Conservation (phyloP, 53 echinoderm and acorn worm genomes). For the Pentamera pediparva region DNA sequence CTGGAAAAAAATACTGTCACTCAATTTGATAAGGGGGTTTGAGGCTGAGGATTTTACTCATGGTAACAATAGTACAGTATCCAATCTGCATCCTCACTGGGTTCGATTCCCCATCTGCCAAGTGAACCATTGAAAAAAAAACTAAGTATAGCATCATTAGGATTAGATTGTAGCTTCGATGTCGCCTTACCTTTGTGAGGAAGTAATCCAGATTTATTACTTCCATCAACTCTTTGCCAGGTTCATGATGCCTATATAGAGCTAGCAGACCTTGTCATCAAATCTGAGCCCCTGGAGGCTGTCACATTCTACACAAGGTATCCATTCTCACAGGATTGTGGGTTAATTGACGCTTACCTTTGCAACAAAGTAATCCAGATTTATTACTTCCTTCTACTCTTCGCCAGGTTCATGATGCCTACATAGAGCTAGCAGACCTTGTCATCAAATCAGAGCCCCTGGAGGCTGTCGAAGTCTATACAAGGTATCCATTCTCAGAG, state of each 20-base stretch:
- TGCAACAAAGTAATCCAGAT: too few species aligned
- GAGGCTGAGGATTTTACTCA: too few species aligned
- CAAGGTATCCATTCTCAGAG: constrained; percentile 75
- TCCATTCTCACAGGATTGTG: too few species aligned
- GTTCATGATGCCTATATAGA: constrained; percentile 96
- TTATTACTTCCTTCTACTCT: background rate
- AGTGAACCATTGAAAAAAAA: background rate
- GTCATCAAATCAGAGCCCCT: constrained; percentile 70
- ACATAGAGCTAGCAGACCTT: constrained; percentile 86
- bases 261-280: constrained; percentile 71
- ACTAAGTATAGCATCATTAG: constrained; percentile 41
- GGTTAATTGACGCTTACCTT: too few species aligned
- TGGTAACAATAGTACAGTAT: too few species aligned
- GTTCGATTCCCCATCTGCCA: too few species aligned
- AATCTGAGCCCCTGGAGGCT: constrained; percentile 71
- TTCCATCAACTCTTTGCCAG: constrained; percentile 35
- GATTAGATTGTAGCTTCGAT: too few species aligned
- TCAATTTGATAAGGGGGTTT: too few species aligned
- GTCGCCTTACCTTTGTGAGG: too few species aligned
- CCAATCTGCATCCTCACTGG: too few species aligned
- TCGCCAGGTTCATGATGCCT: constrained; percentile 81
- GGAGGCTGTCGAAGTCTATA: constrained; percentile 82
- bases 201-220: too few species aligned
- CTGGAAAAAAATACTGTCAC: too few species aligned
- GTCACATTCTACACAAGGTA: constrained; percentile 77